A percentile compares a stretch with the other conserved stretches of the same genome.
Conservation (phyloP, 2,888 invertebrate genomes). For the Hydrotaea diabolus region DNA sequence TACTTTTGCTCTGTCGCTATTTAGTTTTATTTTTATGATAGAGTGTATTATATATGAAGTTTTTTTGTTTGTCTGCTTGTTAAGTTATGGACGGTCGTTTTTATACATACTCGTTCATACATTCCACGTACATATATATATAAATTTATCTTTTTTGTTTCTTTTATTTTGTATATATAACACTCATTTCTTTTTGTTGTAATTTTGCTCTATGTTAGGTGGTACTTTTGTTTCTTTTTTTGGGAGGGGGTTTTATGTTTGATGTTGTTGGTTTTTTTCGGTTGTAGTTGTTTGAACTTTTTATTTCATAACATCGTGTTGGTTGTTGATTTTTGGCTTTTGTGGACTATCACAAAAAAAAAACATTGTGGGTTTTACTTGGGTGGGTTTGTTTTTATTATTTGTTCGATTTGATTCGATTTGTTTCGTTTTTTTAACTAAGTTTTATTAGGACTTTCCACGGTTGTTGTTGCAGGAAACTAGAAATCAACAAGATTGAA, state of each 20-base stretch:
- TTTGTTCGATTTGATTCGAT: neutral
- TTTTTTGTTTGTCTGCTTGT: neutral
- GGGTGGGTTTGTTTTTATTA: constrained; percentile 61
- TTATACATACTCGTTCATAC: constrained; percentile 7
- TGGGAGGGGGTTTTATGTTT: neutral
- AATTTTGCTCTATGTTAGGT: neutral
- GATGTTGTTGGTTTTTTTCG: constrained; percentile 27
- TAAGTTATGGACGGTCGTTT: constrained; percentile 61
- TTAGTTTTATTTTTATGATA: constrained; percentile 17
- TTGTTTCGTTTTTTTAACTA: neutral
- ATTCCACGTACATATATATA: constrained; percentile 1
- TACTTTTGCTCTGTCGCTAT: constrained; percentile 20
- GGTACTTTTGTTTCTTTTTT: neutral
- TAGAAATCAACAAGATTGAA: neutral
- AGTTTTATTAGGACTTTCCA: neutral
- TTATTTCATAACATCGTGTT: neutral
- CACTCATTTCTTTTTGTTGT: constrained; percentile 7
- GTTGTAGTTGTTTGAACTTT: neutral
- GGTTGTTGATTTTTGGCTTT: constrained; percentile 35
- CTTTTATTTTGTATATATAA: constrained; percentile 8
- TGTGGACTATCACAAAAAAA: constrained; percentile 24
- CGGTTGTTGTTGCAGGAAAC: neutral
- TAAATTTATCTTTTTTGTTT: constrained; percentile 7
- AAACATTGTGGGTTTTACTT: constrained; percentile 56
- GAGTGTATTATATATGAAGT: constrained; percentile 34